Percentiles rank a stretch among this genome's conserved stretches.
These are phyloP conservation scores for Diceros bicornis DNA, from an alignment of 2,797 vertebrate genomes.

Conservation along the genomic window DNA sequence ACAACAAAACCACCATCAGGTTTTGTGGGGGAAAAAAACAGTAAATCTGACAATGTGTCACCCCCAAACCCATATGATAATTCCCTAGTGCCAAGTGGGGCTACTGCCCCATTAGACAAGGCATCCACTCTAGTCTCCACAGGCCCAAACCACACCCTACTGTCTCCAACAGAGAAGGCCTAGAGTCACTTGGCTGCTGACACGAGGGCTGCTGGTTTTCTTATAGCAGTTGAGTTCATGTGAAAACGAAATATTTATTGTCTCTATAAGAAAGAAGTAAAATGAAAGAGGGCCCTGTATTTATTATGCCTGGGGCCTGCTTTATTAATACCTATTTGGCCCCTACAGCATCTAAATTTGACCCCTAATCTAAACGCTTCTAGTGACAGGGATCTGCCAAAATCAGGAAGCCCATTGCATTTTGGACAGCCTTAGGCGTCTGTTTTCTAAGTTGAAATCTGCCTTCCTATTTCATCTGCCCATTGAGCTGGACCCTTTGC, in stretches of 20 bases:
- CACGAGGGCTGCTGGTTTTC: background rate
- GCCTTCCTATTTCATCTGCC: background rate
- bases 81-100: background rate
- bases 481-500: background rate
- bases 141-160: background rate
- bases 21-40: background rate
- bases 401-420: background rate
- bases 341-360: background rate
- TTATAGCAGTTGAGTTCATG: background rate
- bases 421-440: background rate
- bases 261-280: background rate
- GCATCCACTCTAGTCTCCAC: background rate
- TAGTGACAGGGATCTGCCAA: background rate
- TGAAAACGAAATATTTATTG: background rate
- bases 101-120: background rate
- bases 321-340: background rate
- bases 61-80: background rate
- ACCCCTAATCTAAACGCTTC: background rate
- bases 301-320: background rate
- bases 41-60: background rate
- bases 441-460: background rate
- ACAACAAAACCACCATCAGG: background rate
- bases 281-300: background rate
- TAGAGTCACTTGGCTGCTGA: background rate
- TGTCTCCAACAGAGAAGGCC: background rate